Evolutionary conservation across 37 sponge, comb jelly and placozoan genomes (phyloP).

Genomic region (Diacarnus erythraeanus): DNA sequence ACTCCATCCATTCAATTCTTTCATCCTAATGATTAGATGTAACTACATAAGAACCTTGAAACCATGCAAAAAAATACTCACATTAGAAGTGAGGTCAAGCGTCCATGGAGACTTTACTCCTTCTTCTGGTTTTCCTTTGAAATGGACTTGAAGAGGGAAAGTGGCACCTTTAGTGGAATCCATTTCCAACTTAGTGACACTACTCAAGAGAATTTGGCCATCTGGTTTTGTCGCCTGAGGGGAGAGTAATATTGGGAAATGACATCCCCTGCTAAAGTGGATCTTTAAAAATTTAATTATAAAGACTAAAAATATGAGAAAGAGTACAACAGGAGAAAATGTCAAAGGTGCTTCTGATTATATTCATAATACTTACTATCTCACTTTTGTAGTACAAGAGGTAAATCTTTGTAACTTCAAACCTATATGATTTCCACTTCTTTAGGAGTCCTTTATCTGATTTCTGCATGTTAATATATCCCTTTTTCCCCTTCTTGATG

Average conservation of each 20-base stretch:
- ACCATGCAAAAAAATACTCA: no score
- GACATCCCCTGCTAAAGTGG: neutral
- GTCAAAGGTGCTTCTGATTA: no score
- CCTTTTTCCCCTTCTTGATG: neutral
- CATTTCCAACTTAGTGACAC: conserved; percentile 24
- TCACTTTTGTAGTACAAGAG: conserved; percentile 54
- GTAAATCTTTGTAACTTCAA: conserved; percentile 50
- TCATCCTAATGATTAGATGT: no score
- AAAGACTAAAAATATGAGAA: no score
- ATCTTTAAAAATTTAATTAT: no score
- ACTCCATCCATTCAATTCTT: conserved; percentile 67
- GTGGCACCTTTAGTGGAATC: neutral
- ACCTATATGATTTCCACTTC: conserved; percentile 43
- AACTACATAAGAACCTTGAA: no score
- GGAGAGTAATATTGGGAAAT: neutral
- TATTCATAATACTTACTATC: no score
- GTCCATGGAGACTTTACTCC: conserved; percentile 49
- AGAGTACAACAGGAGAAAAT: no score
- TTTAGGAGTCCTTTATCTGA: no score
- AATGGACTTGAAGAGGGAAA: conserved; percentile 57
- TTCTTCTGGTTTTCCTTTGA: conserved; percentile 9
- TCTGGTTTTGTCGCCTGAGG: conserved; percentile 17
- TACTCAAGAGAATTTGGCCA: conserved; percentile 18
- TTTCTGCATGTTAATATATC: neutral
- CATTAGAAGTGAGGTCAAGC: conserved; percentile 28